Percentiles rank a stretch among this genome's conserved stretches.
These are phyloP conservation scores for Epistrophella euchroma DNA, from an alignment of 2,888 invertebrate species.

Conservation along the genomic window DNA sequence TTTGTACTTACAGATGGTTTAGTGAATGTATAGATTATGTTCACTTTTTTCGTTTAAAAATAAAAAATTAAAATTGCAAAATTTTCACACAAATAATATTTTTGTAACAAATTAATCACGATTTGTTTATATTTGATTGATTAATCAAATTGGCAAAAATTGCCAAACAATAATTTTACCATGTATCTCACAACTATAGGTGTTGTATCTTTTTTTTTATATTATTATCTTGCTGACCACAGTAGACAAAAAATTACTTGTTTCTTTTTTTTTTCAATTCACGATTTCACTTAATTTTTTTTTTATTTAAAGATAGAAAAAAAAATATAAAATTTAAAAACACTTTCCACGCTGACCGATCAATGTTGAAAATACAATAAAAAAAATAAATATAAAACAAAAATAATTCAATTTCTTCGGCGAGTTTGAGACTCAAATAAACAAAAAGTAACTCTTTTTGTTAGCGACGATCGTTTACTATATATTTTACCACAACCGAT, in stretches of 20 bases:
- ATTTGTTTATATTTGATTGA: constrained; percentile 33
- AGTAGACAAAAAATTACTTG: background rate
- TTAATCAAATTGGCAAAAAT: constrained; percentile 21
- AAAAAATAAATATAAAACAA: constrained; percentile 18
- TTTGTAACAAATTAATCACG: constrained; percentile 20
- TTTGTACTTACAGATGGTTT: constrained; percentile 4
- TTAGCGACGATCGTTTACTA: constrained; percentile 56
- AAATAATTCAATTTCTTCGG: constrained; percentile 42
- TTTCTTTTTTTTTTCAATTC: background rate
- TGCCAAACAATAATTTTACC: constrained; percentile 17
- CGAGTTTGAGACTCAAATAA: background rate
- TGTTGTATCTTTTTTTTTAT: constrained; percentile 3
- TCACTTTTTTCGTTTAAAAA: constrained; percentile 12
- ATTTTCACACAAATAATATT: constrained; percentile 7
- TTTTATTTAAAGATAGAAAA: background rate
- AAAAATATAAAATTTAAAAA: constrained; percentile 6
- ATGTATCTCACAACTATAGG: constrained; percentile 12
- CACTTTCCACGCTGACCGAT: constrained; percentile 32
- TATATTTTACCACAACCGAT: constrained; percentile 70
- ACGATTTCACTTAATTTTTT: constrained; percentile 25
- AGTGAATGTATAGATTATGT: background rate
- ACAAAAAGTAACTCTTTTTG: constrained; percentile 25
- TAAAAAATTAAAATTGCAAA: background rate
- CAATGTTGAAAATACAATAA: background rate
- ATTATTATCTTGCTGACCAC: background rate